Base-by-base conservation (phyloP, 2,113 vertebrate genomes). In the Salvelinus fontinalis region DNA sequence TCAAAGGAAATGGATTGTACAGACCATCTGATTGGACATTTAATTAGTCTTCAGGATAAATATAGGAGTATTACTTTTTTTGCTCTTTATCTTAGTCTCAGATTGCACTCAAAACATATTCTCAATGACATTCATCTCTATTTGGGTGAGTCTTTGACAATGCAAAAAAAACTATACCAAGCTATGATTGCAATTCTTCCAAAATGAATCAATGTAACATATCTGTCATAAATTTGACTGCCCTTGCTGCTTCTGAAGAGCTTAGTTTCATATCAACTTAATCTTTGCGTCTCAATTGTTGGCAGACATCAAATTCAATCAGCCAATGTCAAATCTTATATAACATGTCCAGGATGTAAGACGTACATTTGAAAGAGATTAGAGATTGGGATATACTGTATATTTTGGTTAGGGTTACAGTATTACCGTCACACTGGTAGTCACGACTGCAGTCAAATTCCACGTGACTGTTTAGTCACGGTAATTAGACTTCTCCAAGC, bases 61-160 rank as follows among this genome's bases (percentile, higher is more conserved):
- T 26, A 81, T 73, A 75, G 75, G 24, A 78, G 78, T 82, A 67
- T 78, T 66, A 3, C 76, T 57, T 79, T 8, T 8, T 48, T 27
- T 16, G 20, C 44, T 11, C 27, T 65, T 48, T 22, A 12, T 51
- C 44, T 73, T 29, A 62, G 11, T 26, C 66, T 64, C 34, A 74
- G 62, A 76, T 68, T 79, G 60, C 27, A 34, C 70, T 79, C 79
- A 26, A 48, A 77, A 67, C 68, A 12, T 31, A 77, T 73, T 76
- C 49, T 60, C 31, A 51, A 70, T 49, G 75, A 73, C 69, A 75
- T 79, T 76, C 39, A 65, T 76, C 54, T 69, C 70, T 72, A 57
- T 74, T 76, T 57, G 9, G 11, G 64, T 27, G 26, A 64, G 8
- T 64, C 60, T 18, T 18, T 20, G 18, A 20, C 13, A 60, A 60